phyloP scores from a whole-genome alignment of 2,797 vertebrate genomes.

The Paedocypris micromegethes region DNA sequence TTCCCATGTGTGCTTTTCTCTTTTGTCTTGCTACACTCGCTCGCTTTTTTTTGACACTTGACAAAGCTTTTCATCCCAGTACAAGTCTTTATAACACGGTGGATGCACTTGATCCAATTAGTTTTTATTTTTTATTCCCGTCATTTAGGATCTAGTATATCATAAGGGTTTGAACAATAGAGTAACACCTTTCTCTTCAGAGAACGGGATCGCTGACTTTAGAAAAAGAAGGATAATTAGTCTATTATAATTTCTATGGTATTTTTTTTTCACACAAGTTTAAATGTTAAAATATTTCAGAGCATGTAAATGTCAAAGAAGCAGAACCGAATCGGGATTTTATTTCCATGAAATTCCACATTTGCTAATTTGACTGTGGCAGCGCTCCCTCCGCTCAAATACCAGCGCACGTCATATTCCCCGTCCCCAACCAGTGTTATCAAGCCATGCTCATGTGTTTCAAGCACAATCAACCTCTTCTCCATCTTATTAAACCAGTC shows the following conservation, averaged over 20 bases:
- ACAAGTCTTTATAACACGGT: too few species aligned
- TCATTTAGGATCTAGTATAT: too few species aligned
- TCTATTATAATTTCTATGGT: not conserved
- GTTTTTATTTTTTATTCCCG: too few species aligned
- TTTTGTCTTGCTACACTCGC: too few species aligned
- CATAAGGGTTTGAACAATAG: too few species aligned
- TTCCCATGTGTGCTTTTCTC: too few species aligned
- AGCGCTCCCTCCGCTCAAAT: slow-evolving; percentile 15
- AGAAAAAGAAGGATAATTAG: not conserved
- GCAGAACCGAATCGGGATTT: not conserved
- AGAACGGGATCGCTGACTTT: not conserved
- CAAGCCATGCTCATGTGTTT: slow-evolving; percentile 48
- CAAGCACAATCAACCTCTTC: slow-evolving; percentile 42
- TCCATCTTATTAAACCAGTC: slow-evolving; percentile 67
- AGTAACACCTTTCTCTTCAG: too few species aligned
- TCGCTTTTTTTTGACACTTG: too few species aligned
- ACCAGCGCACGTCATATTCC: slow-evolving; percentile 32
- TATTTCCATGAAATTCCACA: slow-evolving; percentile 45
- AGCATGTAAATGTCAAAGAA: not conserved
- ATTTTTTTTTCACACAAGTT: not conserved
- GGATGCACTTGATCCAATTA: too few species aligned
- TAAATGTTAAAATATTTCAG: not conserved
- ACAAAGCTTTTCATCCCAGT: too few species aligned
- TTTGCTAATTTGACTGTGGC: slow-evolving; percentile 43
- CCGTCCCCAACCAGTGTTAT: slow-evolving; percentile 47